Percentiles rank a stretch among this genome's conserved stretches.
These are phyloP conservation scores for Pangasius macronema DNA, from an alignment of 2,797 vertebrate genomes.

Conservation along the genomic window DNA sequence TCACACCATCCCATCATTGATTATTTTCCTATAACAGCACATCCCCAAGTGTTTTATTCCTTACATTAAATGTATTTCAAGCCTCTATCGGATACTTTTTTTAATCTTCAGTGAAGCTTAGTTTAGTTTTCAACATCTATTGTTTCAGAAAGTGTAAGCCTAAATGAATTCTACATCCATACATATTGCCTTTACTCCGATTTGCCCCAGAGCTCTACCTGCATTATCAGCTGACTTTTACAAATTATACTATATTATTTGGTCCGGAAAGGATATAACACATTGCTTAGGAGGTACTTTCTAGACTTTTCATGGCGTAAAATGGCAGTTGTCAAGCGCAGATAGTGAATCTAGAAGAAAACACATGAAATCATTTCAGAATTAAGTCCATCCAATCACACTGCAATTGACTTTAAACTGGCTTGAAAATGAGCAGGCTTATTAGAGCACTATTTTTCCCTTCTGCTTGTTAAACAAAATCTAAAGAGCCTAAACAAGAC, in stretches of 20 bases:
- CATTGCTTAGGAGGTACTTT: constrained; percentile 91
- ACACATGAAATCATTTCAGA: constrained; percentile 6
- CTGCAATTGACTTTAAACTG: not conserved
- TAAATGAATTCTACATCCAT: not conserved
- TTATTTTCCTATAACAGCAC: not conserved
- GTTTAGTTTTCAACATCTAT: not conserved
- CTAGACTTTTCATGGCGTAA: constrained; percentile 92
- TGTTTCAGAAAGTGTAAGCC: not conserved
- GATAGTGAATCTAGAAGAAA: constrained; percentile 87
- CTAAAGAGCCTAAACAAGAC: not conserved
- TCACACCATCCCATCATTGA: not conserved
- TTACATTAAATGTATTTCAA: not conserved
- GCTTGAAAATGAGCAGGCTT: not conserved
- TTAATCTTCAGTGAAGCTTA: not conserved
- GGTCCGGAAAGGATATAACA: constrained; percentile 87
- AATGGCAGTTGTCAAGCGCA: constrained; percentile 90
- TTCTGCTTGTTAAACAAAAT: not conserved
- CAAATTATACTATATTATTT: not conserved
- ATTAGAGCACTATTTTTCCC: not conserved
- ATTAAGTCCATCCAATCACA: not conserved
- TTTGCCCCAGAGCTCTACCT: not conserved
- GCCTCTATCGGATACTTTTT: not conserved
- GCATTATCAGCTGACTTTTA: not conserved
- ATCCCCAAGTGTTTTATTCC: not conserved
- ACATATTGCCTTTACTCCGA: not conserved